These are phyloP conservation scores for Lydus trimaculatus DNA, from an alignment of 2,888 invertebrate genomes.

Conservation along the genomic window DNA sequence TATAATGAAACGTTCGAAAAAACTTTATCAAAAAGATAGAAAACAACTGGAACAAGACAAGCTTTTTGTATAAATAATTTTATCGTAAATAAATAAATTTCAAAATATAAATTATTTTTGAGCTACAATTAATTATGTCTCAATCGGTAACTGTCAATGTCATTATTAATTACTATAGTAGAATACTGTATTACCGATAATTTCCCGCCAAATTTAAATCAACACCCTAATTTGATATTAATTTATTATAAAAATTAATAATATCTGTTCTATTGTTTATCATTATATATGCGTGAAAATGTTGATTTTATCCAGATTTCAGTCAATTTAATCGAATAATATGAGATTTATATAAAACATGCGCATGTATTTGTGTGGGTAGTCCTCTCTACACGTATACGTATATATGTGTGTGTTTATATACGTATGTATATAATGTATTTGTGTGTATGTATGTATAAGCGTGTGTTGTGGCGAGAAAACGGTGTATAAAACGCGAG, in stretches of 20 bases:
- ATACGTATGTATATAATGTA: too few species aligned
- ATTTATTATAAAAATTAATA: too few species aligned
- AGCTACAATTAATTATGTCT: background rate
- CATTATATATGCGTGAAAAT: background rate
- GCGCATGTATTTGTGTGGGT: constrained; percentile 2
- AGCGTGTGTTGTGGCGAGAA: background rate
- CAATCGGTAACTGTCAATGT: too few species aligned
- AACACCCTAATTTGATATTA: too few species aligned
- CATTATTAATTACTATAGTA: too few species aligned
- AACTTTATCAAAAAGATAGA: constrained; percentile 64
- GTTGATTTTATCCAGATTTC: background rate
- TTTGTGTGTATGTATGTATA: background rate
- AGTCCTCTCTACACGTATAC: background rate
- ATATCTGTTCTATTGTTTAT: background rate
- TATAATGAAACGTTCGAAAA: constrained; percentile 81
- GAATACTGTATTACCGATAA: background rate
- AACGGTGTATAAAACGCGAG: constrained; percentile 2
- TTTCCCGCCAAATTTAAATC: background rate
- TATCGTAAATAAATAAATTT: background rate
- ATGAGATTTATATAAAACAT: background rate
- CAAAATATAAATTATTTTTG: background rate
- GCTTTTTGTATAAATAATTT: constrained; percentile 4
- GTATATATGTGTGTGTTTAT: background rate
- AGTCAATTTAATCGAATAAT: background rate
- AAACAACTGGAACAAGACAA: constrained; percentile 31